phyloP scores from a whole-genome alignment of 1,140 invertebrate genomes.

The Ylistrum balloti region DNA sequence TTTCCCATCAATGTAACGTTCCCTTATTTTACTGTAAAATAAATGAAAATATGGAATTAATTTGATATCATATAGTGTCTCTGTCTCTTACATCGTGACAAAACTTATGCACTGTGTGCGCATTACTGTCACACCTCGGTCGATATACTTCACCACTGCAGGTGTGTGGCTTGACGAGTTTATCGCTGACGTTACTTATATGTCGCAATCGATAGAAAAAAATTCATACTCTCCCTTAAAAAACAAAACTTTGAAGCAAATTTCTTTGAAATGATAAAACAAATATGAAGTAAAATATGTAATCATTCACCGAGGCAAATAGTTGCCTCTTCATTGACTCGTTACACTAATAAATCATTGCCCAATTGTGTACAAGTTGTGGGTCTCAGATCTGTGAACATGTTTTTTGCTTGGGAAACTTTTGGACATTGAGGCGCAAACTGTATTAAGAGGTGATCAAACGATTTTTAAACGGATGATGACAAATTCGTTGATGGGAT shows the following conservation, averaged over 20 bases:
- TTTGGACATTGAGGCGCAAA: conserved; percentile 31
- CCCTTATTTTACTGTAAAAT: too few species aligned
- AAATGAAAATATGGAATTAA: too few species aligned
- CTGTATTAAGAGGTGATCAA: conserved; percentile 33
- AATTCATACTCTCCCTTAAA: too few species aligned
- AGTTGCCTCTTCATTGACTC: not conserved
- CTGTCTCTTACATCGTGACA: not conserved
- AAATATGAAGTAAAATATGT: too few species aligned
- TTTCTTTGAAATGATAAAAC: too few species aligned
- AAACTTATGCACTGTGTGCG: not conserved
- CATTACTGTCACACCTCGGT: not conserved
- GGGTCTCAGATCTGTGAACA: not conserved
- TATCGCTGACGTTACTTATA: too few species aligned
- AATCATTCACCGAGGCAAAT: too few species aligned
- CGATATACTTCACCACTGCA: not conserved
- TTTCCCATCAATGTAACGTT: too few species aligned
- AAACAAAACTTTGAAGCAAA: too few species aligned
- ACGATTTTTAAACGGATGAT: conserved; percentile 35
- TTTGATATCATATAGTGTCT: too few species aligned
- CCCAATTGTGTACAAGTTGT: not conserved
- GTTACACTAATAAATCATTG: not conserved
- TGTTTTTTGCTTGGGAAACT: conserved; percentile 37
- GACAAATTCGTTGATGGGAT: conserved; percentile 33
- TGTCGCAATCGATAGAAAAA: too few species aligned
- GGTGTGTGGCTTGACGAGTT: not conserved